phyloP scores from a whole-genome alignment of 2,888 invertebrate genomes.

The Aspidapion aeneum region DNA sequence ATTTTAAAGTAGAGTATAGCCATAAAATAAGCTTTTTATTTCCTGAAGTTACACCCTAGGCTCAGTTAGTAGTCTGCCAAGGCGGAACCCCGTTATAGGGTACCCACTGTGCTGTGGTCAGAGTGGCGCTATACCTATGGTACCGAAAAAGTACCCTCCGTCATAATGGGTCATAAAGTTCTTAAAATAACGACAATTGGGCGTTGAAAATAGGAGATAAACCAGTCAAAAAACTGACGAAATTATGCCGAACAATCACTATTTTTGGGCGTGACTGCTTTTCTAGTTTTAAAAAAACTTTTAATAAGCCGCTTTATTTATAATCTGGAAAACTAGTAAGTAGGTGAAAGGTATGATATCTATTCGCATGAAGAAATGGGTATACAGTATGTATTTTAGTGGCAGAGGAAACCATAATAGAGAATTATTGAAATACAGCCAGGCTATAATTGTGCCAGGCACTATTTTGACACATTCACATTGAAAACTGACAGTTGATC shows the following conservation, averaged over 20 bases:
- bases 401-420: no score
- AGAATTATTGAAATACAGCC: no score
- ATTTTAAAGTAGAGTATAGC: neutral
- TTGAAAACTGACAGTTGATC: no score
- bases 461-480: no score
- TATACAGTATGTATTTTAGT: no score
- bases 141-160: neutral
- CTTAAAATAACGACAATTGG: neutral
- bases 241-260: neutral
- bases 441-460: no score
- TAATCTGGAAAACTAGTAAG: no score
- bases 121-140: neutral
- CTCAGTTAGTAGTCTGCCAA: neutral
- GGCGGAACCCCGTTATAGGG: neutral
- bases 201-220: neutral
- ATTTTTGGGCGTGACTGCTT: neutral
- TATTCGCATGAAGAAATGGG: no score
- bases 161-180: neutral
- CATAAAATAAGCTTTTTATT: neutral
- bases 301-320: no score
- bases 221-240: neutral
- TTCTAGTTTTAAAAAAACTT: no score
- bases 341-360: no score
- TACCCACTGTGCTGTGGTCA: neutral
- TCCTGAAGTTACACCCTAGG: neutral